phyloP scores from a whole-genome alignment of 1,140 invertebrate species.

The Drosophila bipectinata region DNA sequence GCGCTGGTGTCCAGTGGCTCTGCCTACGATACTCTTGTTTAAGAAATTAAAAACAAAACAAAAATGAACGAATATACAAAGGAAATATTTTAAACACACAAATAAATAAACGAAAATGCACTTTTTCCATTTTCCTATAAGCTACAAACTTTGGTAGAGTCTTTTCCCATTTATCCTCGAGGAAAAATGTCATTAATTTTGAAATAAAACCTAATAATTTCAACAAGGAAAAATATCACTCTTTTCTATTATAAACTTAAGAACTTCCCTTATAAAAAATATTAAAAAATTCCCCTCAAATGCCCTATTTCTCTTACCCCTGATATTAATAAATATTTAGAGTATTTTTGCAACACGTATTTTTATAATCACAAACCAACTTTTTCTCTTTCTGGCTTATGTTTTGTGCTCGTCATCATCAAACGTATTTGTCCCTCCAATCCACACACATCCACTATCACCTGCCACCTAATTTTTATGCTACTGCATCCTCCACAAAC shows the following conservation, averaged over 20 bases:
- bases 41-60: slow-evolving; percentile 14
- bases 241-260: too few relatives aligned
- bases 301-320: background rate
- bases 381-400: slow-evolving; percentile 73
- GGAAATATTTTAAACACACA: slow-evolving; percentile 7
- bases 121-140: background rate
- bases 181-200: slow-evolving; percentile 12
- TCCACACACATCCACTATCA: slow-evolving; percentile 8
- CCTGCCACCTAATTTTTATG: slow-evolving; percentile 27
- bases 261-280: background rate
- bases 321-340: slow-evolving; percentile 6
- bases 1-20: slow-evolving; percentile 54
- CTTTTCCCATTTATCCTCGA: background rate
- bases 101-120: background rate
- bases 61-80: slow-evolving; percentile 22
- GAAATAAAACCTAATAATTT: background rate
- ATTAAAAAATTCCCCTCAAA: background rate
- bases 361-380: slow-evolving; percentile 59
- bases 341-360: slow-evolving; percentile 45
- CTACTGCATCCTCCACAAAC: slow-evolving; percentile 39
- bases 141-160: background rate
- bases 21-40: slow-evolving; percentile 78
- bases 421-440: slow-evolving; percentile 30
- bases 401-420: slow-evolving; percentile 56
- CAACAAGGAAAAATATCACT: background rate